A percentile compares a stretch with the other conserved stretches of the same genome.
Conservation (phyloP, 2,888 invertebrate species). For the Luffia ferchaultella region DNA sequence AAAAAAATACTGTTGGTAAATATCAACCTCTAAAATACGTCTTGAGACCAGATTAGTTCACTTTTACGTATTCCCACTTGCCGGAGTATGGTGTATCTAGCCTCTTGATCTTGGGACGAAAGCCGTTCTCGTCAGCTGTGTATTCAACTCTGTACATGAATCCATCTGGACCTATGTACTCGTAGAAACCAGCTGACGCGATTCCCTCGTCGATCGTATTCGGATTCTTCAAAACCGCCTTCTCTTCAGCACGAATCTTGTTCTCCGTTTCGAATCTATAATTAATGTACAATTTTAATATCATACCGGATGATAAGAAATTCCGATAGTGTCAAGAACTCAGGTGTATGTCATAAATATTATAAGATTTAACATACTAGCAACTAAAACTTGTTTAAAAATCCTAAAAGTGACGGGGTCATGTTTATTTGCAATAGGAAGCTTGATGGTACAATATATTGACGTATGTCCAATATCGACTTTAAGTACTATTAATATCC, state of each 20-base stretch:
- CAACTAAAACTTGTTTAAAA: no score
- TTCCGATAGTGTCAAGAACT: background rate
- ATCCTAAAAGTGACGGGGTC: no score
- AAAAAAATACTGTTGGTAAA: no score
- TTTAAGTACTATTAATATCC: no score
- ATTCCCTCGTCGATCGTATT: constrained; percentile 58
- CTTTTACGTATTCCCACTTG: constrained; percentile 55
- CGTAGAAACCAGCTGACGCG: constrained; percentile 57
- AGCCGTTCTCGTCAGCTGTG: constrained; percentile 60
- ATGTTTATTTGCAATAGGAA: background rate
- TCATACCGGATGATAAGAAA: background rate
- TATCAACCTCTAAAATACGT: no score
- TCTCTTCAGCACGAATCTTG: constrained; percentile 61
- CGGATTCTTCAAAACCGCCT: constrained; percentile 54
- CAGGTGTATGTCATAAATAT: constrained; percentile 5
- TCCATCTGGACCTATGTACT: constrained; percentile 61
- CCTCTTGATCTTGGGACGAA: constrained; percentile 52
- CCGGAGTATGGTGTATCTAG: constrained; percentile 57
- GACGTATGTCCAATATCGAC: no score
- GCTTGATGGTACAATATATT: no score
- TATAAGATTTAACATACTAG: no score
- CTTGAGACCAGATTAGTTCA: no score
- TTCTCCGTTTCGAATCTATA: constrained; percentile 61
- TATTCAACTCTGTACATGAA: constrained; percentile 61
- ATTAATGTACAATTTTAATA: constrained; percentile 15